Evolutionary conservation across 1,140 invertebrate species (phyloP), one percentile per base, ranked within the genome.

Genomic region (Panagrolaimus sp.): DNA sequence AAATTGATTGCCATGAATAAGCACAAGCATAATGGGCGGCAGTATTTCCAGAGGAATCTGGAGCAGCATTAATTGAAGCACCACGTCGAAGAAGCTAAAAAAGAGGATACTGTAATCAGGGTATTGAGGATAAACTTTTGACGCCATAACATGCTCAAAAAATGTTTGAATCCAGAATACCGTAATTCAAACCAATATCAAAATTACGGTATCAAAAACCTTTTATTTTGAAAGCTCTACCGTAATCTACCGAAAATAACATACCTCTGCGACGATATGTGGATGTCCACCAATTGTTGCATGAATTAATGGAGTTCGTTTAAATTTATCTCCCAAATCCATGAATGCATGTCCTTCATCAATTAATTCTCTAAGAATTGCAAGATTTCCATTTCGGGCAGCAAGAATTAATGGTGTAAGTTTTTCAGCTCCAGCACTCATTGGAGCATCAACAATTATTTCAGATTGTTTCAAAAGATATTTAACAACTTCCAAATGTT

Each of bases 321-420:
- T 58, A 17, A 58, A 58, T 12, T 28, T 21, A 17, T 58, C 52
- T 58, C 52, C 52, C 4, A 28, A 21, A 58, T 65, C 63, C 17
- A 65, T 47, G 63, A 65, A 65, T 46, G 63, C 63, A 4, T 65
- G 9, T 17, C 63, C 63, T 5, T 44, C 45, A 24, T 65, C 63
- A 32, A 65, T 65, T 2, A 65, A 21, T 2, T 38, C 17, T 10
- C 45, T 12, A 24, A 47, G 10, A 6, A 65, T 65, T 15, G 17
- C 43, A 24, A 43, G 43, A 26, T 65, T 47, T 10, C 63, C 63
- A 12, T 65, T 65, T 47, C 5, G 9, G 0, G 43, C 12, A 2
- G 63, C 63, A 21, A 43, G 21, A 21, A 65, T 65, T 8, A 65
- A 32, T 0, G 63, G 63, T 21, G 63, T 65, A 12, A 65, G 9